These are phyloP conservation scores for Reinhardtius hippoglossoides DNA, from an alignment of 2,113 vertebrate genomes.

Conservation along the genomic window DNA sequence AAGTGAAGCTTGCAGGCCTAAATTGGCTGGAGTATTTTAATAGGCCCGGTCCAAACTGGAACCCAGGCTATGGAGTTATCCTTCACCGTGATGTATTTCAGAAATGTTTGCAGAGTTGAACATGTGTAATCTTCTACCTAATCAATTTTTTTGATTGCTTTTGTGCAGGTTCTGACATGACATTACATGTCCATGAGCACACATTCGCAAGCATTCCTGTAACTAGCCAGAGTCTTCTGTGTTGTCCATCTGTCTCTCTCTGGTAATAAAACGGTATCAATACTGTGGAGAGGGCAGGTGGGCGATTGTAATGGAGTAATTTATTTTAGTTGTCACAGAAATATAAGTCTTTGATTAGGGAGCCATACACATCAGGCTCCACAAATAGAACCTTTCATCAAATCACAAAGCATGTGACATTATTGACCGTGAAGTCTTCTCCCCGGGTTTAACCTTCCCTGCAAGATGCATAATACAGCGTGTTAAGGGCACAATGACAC, in stretches of 20 bases:
- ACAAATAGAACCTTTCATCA: conserved; percentile 82
- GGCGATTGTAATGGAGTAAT: conserved; percentile 80
- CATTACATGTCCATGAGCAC: conserved; percentile 23
- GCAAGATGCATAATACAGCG: conserved; percentile 45
- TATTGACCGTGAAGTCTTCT: conserved; percentile 69
- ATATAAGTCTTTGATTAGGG: conserved; percentile 81
- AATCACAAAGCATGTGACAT: conserved; percentile 80
- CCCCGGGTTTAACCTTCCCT: conserved; percentile 49
- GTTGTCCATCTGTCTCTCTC: conserved; percentile 65
- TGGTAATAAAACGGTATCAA: conserved; percentile 73
- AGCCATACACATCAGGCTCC: conserved; percentile 69
- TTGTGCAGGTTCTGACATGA: conserved; percentile 40
- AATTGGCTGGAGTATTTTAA: conserved; percentile 72
- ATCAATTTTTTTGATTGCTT: conserved; percentile 52
- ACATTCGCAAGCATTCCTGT: conserved; percentile 41
- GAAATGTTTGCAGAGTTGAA: conserved; percentile 34
- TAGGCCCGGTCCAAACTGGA: conserved; percentile 50
- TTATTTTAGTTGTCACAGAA: conserved; percentile 83
- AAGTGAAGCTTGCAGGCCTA: conserved; percentile 64
- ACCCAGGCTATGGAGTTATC: conserved; percentile 4
- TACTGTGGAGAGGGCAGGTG: conserved; percentile 76
- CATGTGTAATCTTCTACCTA: conserved; percentile 37
- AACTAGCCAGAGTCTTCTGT: conserved; percentile 46
- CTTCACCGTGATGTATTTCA: conserved; percentile 32
- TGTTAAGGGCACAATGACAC: conserved; percentile 31